Percentiles rank a stretch among this genome's conserved stretches.
These are phyloP conservation scores for Takifugu flavidus DNA, from an alignment of 2,113 vertebrate genomes.

Conservation along the genomic window DNA sequence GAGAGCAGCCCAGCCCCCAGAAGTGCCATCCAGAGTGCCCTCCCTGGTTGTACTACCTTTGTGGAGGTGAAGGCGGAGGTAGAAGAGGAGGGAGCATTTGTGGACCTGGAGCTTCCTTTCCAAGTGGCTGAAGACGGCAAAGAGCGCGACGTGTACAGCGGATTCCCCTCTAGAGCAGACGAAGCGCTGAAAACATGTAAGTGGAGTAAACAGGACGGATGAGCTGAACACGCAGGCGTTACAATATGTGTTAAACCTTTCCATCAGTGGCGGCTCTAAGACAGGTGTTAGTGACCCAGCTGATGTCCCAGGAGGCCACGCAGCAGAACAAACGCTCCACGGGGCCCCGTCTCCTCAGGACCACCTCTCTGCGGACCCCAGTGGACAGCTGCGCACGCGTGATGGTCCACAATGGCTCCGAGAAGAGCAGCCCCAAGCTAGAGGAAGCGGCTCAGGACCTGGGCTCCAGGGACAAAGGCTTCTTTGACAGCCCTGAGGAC, in stretches of 20 bases:
- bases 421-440: conserved; percentile 41
- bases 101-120: conserved; percentile 63
- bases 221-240: neutral
- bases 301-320: conserved; percentile 74
- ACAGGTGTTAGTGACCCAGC: conserved; percentile 76
- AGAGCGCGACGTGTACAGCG: conserved; percentile 50
- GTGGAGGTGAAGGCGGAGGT: conserved; percentile 61
- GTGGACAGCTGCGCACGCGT: conserved; percentile 58
- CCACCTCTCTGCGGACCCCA: conserved; percentile 73
- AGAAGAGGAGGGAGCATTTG: conserved; percentile 57
- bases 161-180: conserved; percentile 69
- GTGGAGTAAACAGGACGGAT: neutral
- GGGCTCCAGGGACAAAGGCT: conserved; percentile 78
- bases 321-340: conserved; percentile 61
- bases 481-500: conserved; percentile 88
- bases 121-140: conserved; percentile 48
- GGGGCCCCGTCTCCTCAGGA: conserved; percentile 72
- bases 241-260: neutral
- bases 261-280: conserved; percentile 74
- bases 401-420: conserved; percentile 60
- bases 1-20: conserved; percentile 50
- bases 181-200: conserved; percentile 77
- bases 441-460: conserved; percentile 64
- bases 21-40: conserved; percentile 29
- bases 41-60: conserved; percentile 49